Evolutionary conservation across 2,888 invertebrate genomes (phyloP).

Genomic region (Clivina fossor): DNA sequence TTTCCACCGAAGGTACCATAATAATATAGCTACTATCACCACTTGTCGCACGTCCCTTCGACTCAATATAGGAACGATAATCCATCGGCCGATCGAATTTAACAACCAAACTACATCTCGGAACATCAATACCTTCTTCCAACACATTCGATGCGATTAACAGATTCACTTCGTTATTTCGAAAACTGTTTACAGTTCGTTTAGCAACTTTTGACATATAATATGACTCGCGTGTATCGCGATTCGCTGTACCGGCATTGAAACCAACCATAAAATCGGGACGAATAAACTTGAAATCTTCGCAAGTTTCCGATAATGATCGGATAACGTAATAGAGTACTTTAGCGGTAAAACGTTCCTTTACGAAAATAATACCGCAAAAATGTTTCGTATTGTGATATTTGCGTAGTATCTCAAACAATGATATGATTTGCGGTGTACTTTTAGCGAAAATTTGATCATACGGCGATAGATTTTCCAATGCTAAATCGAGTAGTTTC

Average conservation of each 20-base stretch:
- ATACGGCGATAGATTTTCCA: slow-evolving; percentile 52
- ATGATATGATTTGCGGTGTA: slow-evolving; percentile 63
- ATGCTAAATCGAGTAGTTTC: slow-evolving; percentile 56
- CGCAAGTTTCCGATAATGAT: slow-evolving; percentile 53
- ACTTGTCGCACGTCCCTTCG: slow-evolving; percentile 85
- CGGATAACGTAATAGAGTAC: slow-evolving; percentile 69
- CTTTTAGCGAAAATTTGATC: slow-evolving; percentile 61
- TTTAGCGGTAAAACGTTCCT: slow-evolving; percentile 74
- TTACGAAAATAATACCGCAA: slow-evolving; percentile 72
- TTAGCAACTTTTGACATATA: slow-evolving; percentile 57
- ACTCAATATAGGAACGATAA: slow-evolving; percentile 84
- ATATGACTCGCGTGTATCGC: slow-evolving; percentile 56
- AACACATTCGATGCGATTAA: slow-evolving; percentile 77
- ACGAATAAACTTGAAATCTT: slow-evolving; percentile 60
- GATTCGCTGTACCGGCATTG: slow-evolving; percentile 59
- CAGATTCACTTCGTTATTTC: slow-evolving; percentile 62
- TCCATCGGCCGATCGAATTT: slow-evolving; percentile 71
- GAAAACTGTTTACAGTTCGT: slow-evolving; percentile 59
- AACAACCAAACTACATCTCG: slow-evolving; percentile 77
- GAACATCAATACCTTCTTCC: slow-evolving; percentile 89
- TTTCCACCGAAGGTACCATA: slow-evolving; percentile 53
- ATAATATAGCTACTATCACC: slow-evolving; percentile 63
- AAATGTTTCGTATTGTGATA: slow-evolving; percentile 60
- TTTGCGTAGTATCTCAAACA: slow-evolving; percentile 63
- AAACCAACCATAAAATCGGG: slow-evolving; percentile 76